Base-by-base conservation (phyloP, 2,797 vertebrate species). In the Paramormyrops hopkinsi region DNA sequence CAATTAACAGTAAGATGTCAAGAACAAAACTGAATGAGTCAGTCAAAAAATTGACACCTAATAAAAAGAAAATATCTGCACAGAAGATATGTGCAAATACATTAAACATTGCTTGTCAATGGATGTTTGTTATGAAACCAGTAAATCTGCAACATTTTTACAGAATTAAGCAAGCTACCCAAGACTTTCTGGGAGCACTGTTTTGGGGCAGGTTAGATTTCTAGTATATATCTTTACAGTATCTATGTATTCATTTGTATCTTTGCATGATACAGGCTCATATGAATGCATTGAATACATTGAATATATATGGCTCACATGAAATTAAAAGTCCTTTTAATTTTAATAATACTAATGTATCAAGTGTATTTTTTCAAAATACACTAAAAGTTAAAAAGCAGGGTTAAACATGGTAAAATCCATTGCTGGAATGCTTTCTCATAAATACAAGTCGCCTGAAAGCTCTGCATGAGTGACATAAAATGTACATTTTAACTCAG, bases 401-500 rank as follows among this genome's bases (percentile, higher is more conserved):
- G 69, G 14, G 4, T 33, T 37, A 37, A 73, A 12, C 3, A 73
- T 37, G 29, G 76, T 19, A 22, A 44, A 48, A n/a, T 37, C 73
- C 29, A 37, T 44, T n/a, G 41, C 7, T 46, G 37, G 19, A 9
- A 83, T n/a, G 41, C 41, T 46, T 83, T 48, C 76, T 41, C 44
- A 8, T 51, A 9, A 25, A 29, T 29, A 41, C 9, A 83, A 9
- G 33, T n/a, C 41, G 48, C 88, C 88, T 56, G 22, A 17, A 82
- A 37, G 50, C 88, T 53, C n/a, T 56, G 19, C 11, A 54, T 17
- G 73, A 88, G 14, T 88, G 11, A 33, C 46, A 88, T 53, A 37
- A 51, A 89, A 46, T 83, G 79, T 22, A 62, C 48, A 2, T 89
- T 85, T 89, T 85, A 14, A 5, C 44, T 85, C 54, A 89, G 48